Evolutionary conservation across 2,113 vertebrate species (phyloP).

Genomic region (Chauna torquata): DNA sequence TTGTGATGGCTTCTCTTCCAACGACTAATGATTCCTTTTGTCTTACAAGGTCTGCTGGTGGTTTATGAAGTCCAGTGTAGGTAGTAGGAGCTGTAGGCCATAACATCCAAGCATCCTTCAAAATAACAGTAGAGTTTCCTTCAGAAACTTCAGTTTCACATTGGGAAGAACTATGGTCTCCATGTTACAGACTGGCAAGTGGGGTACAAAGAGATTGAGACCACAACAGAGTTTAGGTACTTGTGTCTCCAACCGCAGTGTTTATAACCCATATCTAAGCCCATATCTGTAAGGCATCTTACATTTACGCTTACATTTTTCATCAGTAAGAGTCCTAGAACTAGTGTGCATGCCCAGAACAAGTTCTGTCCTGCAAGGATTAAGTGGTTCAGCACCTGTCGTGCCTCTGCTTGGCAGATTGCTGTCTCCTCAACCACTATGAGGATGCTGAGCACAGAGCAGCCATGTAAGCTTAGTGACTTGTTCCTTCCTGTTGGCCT

Average conservation of each 20-base stretch:
- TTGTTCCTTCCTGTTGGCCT: neutral
- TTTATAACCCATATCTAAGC: neutral
- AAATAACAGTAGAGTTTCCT: neutral
- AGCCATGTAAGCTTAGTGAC: neutral
- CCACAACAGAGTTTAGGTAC: neutral
- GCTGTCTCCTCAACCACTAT: neutral
- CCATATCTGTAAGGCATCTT: neutral
- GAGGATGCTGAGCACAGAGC: neutral
- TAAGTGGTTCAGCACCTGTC: neutral
- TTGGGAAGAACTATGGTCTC: neutral
- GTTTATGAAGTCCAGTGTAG: neutral
- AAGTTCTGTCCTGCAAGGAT: neutral
- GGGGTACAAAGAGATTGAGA: neutral
- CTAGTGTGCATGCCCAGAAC: neutral
- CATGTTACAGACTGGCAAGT: neutral
- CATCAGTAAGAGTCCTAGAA: neutral
- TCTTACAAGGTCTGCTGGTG: neutral
- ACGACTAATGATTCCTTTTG: neutral
- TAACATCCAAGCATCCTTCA: neutral
- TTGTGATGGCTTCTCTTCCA: neutral
- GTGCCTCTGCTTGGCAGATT: neutral
- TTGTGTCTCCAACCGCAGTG: neutral
- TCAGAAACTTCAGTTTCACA: neutral
- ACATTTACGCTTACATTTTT: neutral
- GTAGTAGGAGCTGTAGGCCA: neutral